Evolutionary conservation across 2,113 vertebrate species (phyloP), one percentile per base, ranked within the genome.

Genomic region (Regulus satrapa): DNA sequence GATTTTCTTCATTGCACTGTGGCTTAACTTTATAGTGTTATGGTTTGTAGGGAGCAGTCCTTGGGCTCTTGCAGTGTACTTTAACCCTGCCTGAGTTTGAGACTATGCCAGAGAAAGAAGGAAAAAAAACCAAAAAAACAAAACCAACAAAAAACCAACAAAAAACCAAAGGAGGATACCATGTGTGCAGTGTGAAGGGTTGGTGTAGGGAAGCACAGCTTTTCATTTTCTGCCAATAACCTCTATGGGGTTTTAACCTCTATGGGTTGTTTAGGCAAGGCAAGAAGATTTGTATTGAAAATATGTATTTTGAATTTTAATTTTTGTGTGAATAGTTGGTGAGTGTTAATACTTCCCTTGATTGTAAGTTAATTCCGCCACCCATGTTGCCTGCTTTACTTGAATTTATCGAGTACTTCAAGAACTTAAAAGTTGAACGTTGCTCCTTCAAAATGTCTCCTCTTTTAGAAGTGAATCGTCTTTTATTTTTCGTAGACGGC

Each of bases 31-130:
- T 32, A 16, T 15, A 20, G 48, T 5, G 63, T n/a, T 56, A 45
- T 0, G 29, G 80, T 74, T 86, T 94, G 45, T 36, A 59, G 89
- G 55, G 85, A 92, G 85, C 84, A 92, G 58, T 56, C 43, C 31
- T 82, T 28, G 36, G 75, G 43, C 54, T 78, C 61, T 52, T 20
- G 14, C 67, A n/a, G n/a, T 28, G 85, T 85, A 96, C 95, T 97
- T 97, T 95, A 95, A 96, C 92, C 97, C 95, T 82, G 88, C 54
- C 89, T 51, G 92, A 96, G 82, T 58, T 64, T 86, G 89, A 85
- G 55, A 66, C 67, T 48, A 7, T 24, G 84, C 73, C 66, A 64
- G 41, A 54, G 82, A 43, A 40, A 51, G 25, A 6, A 23, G 5
- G 1, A 31, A 29, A 19, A 29, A 63, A 14, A 14, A n/a, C n/a